Evolutionary conservation across 2,888 invertebrate genomes (phyloP), one percentile per base, ranked within the genome.

Genomic region (Neria commutata): DNA sequence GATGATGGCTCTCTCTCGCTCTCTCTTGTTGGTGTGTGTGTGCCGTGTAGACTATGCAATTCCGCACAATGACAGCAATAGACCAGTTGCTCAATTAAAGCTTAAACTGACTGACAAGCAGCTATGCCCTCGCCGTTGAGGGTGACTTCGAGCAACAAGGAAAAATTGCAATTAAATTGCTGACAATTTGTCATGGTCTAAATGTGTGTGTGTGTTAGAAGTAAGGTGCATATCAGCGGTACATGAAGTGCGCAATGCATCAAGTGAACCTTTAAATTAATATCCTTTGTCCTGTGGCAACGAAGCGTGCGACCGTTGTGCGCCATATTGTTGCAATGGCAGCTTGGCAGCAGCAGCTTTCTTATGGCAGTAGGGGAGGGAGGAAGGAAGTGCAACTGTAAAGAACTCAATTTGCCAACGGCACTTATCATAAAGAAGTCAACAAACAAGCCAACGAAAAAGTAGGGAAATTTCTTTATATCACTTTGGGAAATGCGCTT

Each of bases 111-210:
- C 40, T 17, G 37, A n/a, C 37, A n/a, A n/a, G n/a, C n/a, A n/a
- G n/a, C 37, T 14, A 21, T 14, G 6, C 42, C 42, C 5, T 19
- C 21, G 16, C 17, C 21, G n/a, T 16, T 14, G 3, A 29, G 45
- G 52, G 17, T 37, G 11, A 29, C 17, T 11, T 17, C 40, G 40
- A 59, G 61, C 61, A 60, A 60, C 61, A 62, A 40, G 60, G 61
- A 68, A 68, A 70, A 72, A 70, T 67, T 59, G 69, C 73, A 70
- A 71, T 71, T 73, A 71, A 73, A 71, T 73, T 68, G 69, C 65
- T 49, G 57, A 54, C 60, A 23, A 58, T 60, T 53, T 45, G 45
- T 53, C 53, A 42, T 53, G 26, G 48, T 49, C 29, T 29, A 11
- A 29, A 4, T 8, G 11, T 6, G 17, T 25, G 64, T 55, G 62